phyloP scores from a whole-genome alignment of 2,113 vertebrate species.

The Telmatochromis sp. region DNA sequence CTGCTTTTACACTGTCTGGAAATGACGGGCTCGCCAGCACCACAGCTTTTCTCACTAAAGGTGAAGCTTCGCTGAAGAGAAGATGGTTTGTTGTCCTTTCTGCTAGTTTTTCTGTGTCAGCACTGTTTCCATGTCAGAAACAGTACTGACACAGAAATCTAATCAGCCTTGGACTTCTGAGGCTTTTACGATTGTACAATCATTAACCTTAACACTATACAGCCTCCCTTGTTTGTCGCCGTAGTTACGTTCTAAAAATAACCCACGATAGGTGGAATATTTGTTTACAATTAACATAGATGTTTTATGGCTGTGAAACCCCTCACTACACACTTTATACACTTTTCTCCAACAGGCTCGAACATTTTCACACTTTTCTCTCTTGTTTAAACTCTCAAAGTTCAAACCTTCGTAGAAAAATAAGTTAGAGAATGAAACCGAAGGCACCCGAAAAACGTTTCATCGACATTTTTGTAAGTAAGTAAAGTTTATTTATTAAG shows the following conservation, averaged over 20 bases:
- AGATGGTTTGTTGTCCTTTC: not conserved
- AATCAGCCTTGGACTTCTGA: not conserved
- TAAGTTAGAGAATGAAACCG: not conserved
- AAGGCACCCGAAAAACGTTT: not conserved
- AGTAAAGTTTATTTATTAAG: not conserved
- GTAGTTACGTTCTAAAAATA: not conserved
- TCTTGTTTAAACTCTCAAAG: not conserved
- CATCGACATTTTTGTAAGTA: not conserved
- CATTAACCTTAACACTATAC: not conserved
- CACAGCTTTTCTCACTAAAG: not conserved
- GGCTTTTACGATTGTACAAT: not conserved
- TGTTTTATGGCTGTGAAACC: not conserved
- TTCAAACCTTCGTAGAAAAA: not conserved
- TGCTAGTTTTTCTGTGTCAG: not conserved
- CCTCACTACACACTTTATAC: not conserved
- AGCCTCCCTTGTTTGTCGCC: accelerated
- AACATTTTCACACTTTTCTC: not conserved
- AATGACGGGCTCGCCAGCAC: not conserved
- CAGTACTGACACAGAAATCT: not conserved
- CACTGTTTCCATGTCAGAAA: not conserved
- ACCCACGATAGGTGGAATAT: not conserved
- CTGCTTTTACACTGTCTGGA: accelerated
- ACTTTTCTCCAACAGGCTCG: not conserved
- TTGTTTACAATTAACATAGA: not conserved
- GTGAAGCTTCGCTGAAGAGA: not conserved